Base-by-base conservation (phyloP, 2,888 invertebrate genomes). In the Zygogramma bicolorata region DNA sequence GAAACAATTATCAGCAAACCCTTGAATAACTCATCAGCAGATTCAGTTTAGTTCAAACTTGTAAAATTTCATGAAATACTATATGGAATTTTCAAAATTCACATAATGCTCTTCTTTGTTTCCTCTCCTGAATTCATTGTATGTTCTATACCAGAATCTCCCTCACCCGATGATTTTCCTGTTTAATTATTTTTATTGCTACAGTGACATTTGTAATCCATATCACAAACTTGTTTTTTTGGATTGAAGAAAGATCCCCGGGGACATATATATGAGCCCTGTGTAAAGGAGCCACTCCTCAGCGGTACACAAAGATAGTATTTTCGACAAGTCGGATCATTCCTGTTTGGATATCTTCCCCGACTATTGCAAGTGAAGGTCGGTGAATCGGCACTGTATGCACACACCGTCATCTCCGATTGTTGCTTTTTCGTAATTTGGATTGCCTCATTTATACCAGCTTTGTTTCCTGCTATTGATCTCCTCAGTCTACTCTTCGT, bases 251-350 rank as follows among this genome's bases (percentile, higher is more conserved):
- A 82, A 0, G 70, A 68, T 22, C n/a, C 42, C n/a, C 2, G 81
- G 70, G 34, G 60, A 18, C 60, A 60, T 20, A 20, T 60, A 34
- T 60, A 60, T 8, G 7, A 18, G 59, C 87, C 88, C 71, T 85
- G 79, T 1, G 81, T 31, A 62, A 80, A 87, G 0, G 85, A 83
- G 0, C 86, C 87, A 68, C 84, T 83, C 8, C 75, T 69, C 29
- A 83, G 71, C 27, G 82, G 73, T 0, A 87, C 87, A 75, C 89
- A 89, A 40, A 85, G 83, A 71, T 84, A 87, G 75, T 89, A 89
- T 0, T 79, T 82, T 74, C 13, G 0, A 42, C 42, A 42, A n/a
- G 42, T 87, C 0, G 86, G 86, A 0, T 85, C 77, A 42, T 62
- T 70, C 10, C 27, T 15, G 34, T 76, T 65, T 27, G 66, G 40